Conservation (phyloP, 2,888 invertebrate species). For the Drosophila melanosoma region DNA sequence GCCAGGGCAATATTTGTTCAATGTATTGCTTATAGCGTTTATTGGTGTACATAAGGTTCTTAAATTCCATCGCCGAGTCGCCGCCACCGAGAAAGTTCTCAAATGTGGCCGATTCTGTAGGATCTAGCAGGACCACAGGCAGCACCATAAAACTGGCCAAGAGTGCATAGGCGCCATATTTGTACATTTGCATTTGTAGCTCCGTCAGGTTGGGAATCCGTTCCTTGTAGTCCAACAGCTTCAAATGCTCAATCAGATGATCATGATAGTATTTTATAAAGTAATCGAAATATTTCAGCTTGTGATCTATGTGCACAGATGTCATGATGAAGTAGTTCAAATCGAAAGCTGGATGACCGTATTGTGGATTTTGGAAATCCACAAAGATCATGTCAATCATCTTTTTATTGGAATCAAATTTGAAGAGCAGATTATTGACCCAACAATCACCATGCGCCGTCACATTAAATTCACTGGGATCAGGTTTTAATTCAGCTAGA, state of each 20-base stretch:
- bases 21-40: slow-evolving; percentile 72
- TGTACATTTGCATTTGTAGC: slow-evolving; percentile 68
- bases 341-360: slow-evolving; percentile 74
- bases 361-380: slow-evolving; percentile 80
- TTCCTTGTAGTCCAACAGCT: slow-evolving; percentile 72
- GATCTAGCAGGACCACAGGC: slow-evolving; percentile 78
- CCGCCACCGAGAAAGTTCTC: slow-evolving; percentile 69
- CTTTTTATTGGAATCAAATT: slow-evolving; percentile 62
- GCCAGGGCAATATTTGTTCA: slow-evolving; percentile 77
- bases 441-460: slow-evolving; percentile 81
- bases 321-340: slow-evolving; percentile 80
- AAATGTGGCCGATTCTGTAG: slow-evolving; percentile 73
- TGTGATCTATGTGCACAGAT: slow-evolving; percentile 77
- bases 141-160: slow-evolving; percentile 48
- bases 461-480: slow-evolving; percentile 71
- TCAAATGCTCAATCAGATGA: slow-evolving; percentile 70
- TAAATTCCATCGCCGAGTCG: slow-evolving; percentile 53
- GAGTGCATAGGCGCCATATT: slow-evolving; percentile 67
- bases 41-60: slow-evolving; percentile 66
- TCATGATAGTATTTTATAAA: slow-evolving; percentile 81
- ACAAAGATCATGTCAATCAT: slow-evolving; percentile 74
- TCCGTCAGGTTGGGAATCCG: slow-evolving; percentile 70
- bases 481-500: slow-evolving; percentile 9
- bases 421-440: slow-evolving; percentile 81
- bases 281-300: slow-evolving; percentile 78